Conservation (phyloP, 2,797 vertebrate genomes). For the Pantherophis alleghaniensis region DNA sequence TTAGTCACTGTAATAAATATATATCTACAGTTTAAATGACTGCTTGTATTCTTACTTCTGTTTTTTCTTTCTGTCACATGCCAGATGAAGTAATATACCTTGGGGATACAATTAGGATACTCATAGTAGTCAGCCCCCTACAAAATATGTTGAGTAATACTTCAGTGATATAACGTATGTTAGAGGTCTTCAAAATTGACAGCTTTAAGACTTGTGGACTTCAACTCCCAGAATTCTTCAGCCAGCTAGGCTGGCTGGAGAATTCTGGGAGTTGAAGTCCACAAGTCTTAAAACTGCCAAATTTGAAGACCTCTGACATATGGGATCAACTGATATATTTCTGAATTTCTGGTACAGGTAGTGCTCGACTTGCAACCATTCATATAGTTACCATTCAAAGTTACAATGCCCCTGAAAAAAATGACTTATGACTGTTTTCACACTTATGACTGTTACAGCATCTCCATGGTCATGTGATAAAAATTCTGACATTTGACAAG, state of each 20-base stretch:
- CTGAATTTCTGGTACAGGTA: not conserved
- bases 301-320: not conserved
- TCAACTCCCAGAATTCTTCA: no score
- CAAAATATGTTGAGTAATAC: not conserved
- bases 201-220: no score
- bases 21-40: not conserved
- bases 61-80: not conserved
- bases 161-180: not conserved
- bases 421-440: no score
- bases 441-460: no score
- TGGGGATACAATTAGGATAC: not conserved
- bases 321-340: not conserved
- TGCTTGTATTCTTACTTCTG: not conserved
- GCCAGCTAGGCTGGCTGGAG: no score
- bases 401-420: no score
- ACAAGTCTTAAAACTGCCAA: no score
- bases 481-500: no score
- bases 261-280: no score
- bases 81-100: not conserved
- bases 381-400: not conserved
- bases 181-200: no score
- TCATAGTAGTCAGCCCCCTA: not conserved
- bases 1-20: not conserved
- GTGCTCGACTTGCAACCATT: not conserved
- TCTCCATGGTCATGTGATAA: no score